Evolutionary conservation across 1,140 invertebrate species (phyloP), one percentile per base, ranked within the genome.

Genomic region (Scaptomyza graminum): DNA sequence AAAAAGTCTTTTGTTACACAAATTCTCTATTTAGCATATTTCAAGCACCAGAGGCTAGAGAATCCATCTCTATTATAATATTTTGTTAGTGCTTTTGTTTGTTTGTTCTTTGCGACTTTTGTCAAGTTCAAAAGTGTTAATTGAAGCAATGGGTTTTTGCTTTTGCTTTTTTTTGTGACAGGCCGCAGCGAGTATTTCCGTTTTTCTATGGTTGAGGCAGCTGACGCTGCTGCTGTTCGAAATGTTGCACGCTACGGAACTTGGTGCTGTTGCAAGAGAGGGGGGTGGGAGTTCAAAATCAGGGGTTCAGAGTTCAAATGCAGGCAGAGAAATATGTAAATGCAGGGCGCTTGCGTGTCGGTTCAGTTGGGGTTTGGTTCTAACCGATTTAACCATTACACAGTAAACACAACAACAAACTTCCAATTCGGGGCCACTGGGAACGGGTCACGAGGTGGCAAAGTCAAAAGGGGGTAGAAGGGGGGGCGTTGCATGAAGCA

Each of bases 291-390:
- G n/a, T n/a, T n/a, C n/a, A n/a, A 31, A 31, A 34, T 9, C 18
- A 28, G 6, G 31, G 57, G 76, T 50, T 78, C 78, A 73, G 71
- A 75, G 82, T 73, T 87, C 82, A 87, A 87, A 71, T 76, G 83
- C 78, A 79, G 82, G 70, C 83, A 87, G 66, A 87, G 66, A 87
- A 82, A 88, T 87, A 88, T 87, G 83, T 79, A 79, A 87, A 87
- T 76, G 74, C 70, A 82, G 82, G 82, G 83, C 82, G 83, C 83
- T 88, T 87, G 79, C 83, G 82, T 88, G 66, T 74, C 66, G 66
- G 50, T 50, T 43, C 37, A 15, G 39, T 12, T 18, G 37, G 50
- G 67, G 22, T 43, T 57, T 43, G 43, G 25, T 72, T 72, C 71
- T 69, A 74, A 74, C 62, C 69, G 69, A 72, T 59, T 66, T 66